phyloP scores from a whole-genome alignment of 2,888 invertebrate genomes.

The Sphaerophoria taeniata region DNA sequence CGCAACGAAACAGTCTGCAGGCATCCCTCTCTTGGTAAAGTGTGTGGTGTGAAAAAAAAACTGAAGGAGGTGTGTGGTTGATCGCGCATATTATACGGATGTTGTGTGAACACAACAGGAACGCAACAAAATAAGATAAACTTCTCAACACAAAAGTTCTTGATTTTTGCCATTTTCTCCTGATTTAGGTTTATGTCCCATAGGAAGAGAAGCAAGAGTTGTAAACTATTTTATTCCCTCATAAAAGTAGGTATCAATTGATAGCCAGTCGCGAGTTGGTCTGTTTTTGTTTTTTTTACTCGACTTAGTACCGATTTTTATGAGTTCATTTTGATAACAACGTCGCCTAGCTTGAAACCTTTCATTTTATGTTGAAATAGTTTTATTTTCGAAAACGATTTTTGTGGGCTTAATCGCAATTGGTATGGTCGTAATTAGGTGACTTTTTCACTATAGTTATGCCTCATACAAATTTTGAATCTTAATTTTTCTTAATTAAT shows the following conservation, averaged over 20 bases:
- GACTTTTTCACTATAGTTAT: no score
- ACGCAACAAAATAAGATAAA: background rate
- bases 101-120: slow-evolving; percentile 8
- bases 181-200: slow-evolving; percentile 46
- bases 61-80: no score
- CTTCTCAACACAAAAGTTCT: background rate
- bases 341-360: no score
- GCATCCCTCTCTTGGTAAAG: background rate
- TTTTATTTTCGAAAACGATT: no score
- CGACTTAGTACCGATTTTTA: slow-evolving; percentile 54
- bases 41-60: slow-evolving; percentile 17
- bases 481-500: no score
- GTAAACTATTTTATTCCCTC: slow-evolving; percentile 61
- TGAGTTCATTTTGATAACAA: slow-evolving; percentile 71
- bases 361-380: slow-evolving; percentile 14
- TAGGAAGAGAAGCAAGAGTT: slow-evolving; percentile 38
- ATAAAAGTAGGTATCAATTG: slow-evolving; percentile 72
- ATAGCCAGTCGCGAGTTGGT: slow-evolving; percentile 55
- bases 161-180: slow-evolving; percentile 8
- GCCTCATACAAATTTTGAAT: no score
- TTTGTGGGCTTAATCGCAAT: no score
- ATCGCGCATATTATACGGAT: no score
- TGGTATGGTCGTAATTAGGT: no score
- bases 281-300: slow-evolving; percentile 50
- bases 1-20: slow-evolving; percentile 57